These are phyloP conservation scores for Sebastes itinus DNA, from an alignment of 2,797 vertebrate species.

Conservation along the genomic window DNA sequence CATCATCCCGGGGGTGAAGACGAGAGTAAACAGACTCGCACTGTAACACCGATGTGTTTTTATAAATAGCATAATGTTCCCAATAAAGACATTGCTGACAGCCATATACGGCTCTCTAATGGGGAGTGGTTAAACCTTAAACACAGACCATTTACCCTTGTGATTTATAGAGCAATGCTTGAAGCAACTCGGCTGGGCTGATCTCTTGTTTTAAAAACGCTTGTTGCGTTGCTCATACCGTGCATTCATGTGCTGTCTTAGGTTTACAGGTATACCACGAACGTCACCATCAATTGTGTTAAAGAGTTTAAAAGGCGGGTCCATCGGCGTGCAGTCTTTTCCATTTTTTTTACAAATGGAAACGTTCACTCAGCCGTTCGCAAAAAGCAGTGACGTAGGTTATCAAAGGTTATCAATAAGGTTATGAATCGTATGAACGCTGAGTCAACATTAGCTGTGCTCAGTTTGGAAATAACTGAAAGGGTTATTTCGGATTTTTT, in stretches of 20 bases:
- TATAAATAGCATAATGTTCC: constrained; percentile 52
- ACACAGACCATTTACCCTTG: constrained; percentile 54
- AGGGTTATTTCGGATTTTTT: too few species aligned
- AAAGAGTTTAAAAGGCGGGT: not conserved
- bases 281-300: not conserved
- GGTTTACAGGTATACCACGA: not conserved
- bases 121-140: constrained; percentile 56
- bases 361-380: too few species aligned
- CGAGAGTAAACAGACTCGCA: not conserved
- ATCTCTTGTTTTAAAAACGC: constrained; percentile 7
- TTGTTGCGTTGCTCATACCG: not conserved
- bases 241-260: not conserved
- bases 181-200: not conserved
- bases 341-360: too few species aligned
- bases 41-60: constrained; percentile 6
- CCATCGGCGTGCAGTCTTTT: too few species aligned
- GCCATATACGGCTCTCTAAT: constrained; percentile 60
- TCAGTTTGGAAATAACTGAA: too few species aligned
- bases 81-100: constrained; percentile 60
- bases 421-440: too few species aligned
- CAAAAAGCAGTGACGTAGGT: too few species aligned
- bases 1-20: constrained; percentile 16
- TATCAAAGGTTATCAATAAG: too few species aligned
- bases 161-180: constrained; percentile 62
- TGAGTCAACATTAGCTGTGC: too few species aligned